phyloP scores from a whole-genome alignment of 2,888 invertebrate species.

The Ptychoptera albimana region DNA sequence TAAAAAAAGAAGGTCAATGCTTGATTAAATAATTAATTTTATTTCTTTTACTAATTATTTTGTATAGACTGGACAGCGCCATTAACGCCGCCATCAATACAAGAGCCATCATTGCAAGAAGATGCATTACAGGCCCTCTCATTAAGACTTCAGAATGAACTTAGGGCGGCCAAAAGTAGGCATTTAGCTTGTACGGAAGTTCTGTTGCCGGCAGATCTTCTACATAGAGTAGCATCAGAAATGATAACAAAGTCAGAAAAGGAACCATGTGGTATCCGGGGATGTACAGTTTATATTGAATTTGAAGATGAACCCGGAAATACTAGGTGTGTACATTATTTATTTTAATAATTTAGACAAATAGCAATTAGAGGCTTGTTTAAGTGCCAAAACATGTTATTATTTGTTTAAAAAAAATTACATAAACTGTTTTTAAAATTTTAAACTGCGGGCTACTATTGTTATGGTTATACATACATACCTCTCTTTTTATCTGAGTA shows the following conservation, averaged over 20 bases:
- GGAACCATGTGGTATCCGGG: constrained; percentile 79
- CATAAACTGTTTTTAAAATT: background rate
- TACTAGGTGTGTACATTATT: constrained; percentile 26
- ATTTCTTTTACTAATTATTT: constrained; percentile 5
- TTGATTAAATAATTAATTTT: background rate
- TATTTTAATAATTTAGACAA: too few relatives aligned
- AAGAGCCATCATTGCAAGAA: constrained; percentile 18
- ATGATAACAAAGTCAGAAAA: constrained; percentile 70
- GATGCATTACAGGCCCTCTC: constrained; percentile 41
- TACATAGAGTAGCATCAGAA: constrained; percentile 61
- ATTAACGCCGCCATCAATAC: constrained; percentile 18
- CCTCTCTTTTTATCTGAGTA: constrained; percentile 3
- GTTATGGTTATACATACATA: constrained; percentile 3
- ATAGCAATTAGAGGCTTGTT: too few relatives aligned
- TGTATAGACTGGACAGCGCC: constrained; percentile 28
- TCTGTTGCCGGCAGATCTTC: constrained; percentile 65
- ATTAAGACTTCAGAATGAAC: constrained; percentile 57
- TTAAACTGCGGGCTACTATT: background rate
- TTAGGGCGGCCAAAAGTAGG: constrained; percentile 63
- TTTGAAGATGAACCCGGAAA: constrained; percentile 52
- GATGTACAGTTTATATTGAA: constrained; percentile 71
- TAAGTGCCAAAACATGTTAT: background rate
- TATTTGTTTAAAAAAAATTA: background rate
- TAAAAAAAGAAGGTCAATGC: background rate
- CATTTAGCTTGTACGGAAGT: constrained; percentile 74